These are phyloP conservation scores for Callimico goeldii DNA, from an alignment of 2,797 vertebrate genomes.

Conservation along the genomic window DNA sequence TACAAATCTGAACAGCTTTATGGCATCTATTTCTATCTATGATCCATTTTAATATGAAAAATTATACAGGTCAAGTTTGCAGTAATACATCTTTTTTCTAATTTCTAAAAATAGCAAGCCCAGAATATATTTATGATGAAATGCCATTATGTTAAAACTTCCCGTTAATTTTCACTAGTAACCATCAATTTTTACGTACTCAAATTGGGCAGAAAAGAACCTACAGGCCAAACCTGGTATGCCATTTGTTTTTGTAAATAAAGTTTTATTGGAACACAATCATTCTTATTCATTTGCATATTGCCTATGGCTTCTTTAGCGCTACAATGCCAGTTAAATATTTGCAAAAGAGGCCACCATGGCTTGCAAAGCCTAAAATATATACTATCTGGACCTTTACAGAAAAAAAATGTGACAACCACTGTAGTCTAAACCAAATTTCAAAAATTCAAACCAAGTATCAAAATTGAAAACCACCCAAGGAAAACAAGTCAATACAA, in stretches of 20 bases:
- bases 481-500: background rate
- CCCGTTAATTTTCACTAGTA: conserved; percentile 82
- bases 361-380: background rate
- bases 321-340: background rate
- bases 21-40: background rate
- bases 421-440: background rate
- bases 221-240: background rate
- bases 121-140: conserved; percentile 80
- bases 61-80: background rate
- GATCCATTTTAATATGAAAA: background rate
- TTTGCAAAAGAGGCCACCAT: background rate
- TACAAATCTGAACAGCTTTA: background rate
- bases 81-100: conserved; percentile 78
- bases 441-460: background rate
- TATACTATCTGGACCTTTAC: background rate
- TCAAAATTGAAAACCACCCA: background rate
- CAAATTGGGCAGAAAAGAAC: background rate
- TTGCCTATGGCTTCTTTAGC: background rate
- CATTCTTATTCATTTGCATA: background rate
- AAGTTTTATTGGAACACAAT: background rate
- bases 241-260: background rate
- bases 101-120: conserved; percentile 84
- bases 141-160: conserved; percentile 81
- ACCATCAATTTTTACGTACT: background rate
- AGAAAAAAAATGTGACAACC: background rate